Evolutionary conservation across 1,140 invertebrate genomes (phyloP).

Genomic region (Heliconius hewitsoni): DNA sequence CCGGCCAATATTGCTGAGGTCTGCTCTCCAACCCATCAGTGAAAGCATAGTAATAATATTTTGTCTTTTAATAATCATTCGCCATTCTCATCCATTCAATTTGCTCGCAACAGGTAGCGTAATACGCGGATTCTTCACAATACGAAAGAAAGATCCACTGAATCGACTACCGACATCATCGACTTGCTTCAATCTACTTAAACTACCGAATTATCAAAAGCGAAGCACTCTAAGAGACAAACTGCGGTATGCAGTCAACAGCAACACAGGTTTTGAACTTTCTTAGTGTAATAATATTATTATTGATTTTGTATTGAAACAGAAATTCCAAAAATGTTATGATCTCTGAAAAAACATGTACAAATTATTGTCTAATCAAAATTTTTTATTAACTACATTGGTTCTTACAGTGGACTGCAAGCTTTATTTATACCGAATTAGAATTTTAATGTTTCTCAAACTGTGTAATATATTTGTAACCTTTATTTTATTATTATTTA

Average conservation of each 20-base stretch:
- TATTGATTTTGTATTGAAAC: background rate
- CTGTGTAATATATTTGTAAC: background rate
- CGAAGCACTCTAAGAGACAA: conserved; percentile 97
- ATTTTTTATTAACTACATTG: background rate
- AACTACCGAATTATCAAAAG: conserved; percentile 99
- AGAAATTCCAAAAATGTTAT: conserved; percentile 13
- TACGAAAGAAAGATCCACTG: conserved; percentile 96
- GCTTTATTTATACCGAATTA: conserved; percentile 7
- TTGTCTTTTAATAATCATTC: too few species aligned
- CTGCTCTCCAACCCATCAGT: too few species aligned
- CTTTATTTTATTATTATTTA: background rate
- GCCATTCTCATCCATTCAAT: background rate
- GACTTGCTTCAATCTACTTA: conserved; percentile 99
- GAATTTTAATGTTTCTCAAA: background rate
- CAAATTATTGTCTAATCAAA: conserved; percentile 12
- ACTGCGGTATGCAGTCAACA: conserved; percentile 97
- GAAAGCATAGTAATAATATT: too few species aligned
- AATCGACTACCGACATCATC: conserved; percentile 98
- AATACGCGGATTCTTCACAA: conserved; percentile 98
- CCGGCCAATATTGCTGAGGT: too few species aligned
- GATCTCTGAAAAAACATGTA: conserved; percentile 1
- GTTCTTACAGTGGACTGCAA: conserved; percentile 4
- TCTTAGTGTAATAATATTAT: conserved; percentile 83
- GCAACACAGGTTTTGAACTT: conserved; percentile 99
- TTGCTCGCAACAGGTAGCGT: conserved; percentile 88